Base-by-base conservation (phyloP, 2,888 invertebrate genomes). In the Microctonus brassicae region DNA sequence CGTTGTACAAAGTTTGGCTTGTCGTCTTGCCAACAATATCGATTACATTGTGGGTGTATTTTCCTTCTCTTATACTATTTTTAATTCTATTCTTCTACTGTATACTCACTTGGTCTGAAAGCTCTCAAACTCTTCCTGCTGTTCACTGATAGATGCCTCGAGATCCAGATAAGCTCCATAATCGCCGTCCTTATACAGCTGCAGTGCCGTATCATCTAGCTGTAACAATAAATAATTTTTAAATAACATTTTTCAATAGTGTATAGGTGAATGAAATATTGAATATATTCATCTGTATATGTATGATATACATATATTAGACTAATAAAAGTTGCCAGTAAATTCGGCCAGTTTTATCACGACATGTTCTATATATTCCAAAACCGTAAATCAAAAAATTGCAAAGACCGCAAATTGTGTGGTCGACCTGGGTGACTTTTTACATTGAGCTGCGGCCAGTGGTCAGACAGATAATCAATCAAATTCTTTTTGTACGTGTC, bases 141-240 rank as follows among this genome's bases (percentile, higher is more conserved):
- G 99, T 88, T 99, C 99, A 82, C 94, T 95, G 82, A 99, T 93
- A 73, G 98, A 96, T 69, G 97, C 95, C 88, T 99, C 99, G 88
- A 98, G 91, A 89, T 99, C 99, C 89, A 99, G 91, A 89, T 99
- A 99, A 69, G 97, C 94, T 66, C 98, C 97, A 89, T 96, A 97
- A 89, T 99, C 99, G 73, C 97, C 97, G 89, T 97, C 97, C 89
- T 94, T 96, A 89, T 98, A 99, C 77, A 99, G 92, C 90, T 99
- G 99, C 76, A 99, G 91, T 33, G 98, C 96, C 74, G 97, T 96
- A 90, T 99, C 99, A 87, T 98, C 98, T 89, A 98, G 91, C 99
- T 99, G 92, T 34, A 93, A 93, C 42, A 64, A 24, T 52, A 55
- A 68, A 55, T 60, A 34, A 67, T 66, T n/a, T n/a, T n/a, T n/a